Conservation (phyloP, 2,797 vertebrate genomes). For the Cryptoblepharus egeriae region DNA sequence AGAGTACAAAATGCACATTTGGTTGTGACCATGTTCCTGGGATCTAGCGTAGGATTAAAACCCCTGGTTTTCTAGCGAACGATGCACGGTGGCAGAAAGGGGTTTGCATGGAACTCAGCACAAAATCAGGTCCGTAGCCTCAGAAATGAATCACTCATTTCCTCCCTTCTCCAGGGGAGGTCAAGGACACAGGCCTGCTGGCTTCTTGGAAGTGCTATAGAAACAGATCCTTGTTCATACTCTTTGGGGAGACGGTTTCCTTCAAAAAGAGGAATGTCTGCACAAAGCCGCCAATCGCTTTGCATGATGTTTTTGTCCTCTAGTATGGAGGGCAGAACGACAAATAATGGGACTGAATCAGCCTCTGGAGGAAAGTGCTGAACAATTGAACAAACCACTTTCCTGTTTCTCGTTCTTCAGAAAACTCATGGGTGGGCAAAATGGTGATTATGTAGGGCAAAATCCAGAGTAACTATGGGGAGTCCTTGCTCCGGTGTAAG, state of each 20-base stretch:
- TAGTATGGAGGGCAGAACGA: background rate
- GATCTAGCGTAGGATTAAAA: background rate
- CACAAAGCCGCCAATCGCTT: slow-evolving; percentile 36
- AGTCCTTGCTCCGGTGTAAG: no score
- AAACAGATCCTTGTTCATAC: slow-evolving; percentile 14
- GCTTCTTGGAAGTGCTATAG: slow-evolving; percentile 34
- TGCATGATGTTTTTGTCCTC: background rate
- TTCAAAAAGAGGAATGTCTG: slow-evolving; percentile 47
- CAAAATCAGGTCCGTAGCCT: slow-evolving; percentile 39
- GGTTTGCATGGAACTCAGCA: background rate
- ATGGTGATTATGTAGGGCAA: no score
- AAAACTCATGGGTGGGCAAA: no score
- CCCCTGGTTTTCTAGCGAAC: slow-evolving; percentile 26
- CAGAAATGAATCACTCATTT: slow-evolving; percentile 48
- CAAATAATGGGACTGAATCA: slow-evolving; percentile 23
- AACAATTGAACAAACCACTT: no score
- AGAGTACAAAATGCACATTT: background rate
- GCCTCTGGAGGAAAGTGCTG: slow-evolving; percentile 15
- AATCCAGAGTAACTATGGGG: no score
- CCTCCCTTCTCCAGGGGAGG: slow-evolving; percentile 28
- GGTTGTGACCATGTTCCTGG: slow-evolving; percentile 5
- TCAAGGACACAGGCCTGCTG: slow-evolving; percentile 27
- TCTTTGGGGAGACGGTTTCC: slow-evolving; percentile 16
- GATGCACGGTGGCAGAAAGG: slow-evolving; percentile 15
- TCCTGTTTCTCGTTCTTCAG: slow-evolving; percentile 26